These are phyloP conservation scores for Chironomus striatipennis DNA, from an alignment of 1,140 invertebrate species.

Conservation along the genomic window DNA sequence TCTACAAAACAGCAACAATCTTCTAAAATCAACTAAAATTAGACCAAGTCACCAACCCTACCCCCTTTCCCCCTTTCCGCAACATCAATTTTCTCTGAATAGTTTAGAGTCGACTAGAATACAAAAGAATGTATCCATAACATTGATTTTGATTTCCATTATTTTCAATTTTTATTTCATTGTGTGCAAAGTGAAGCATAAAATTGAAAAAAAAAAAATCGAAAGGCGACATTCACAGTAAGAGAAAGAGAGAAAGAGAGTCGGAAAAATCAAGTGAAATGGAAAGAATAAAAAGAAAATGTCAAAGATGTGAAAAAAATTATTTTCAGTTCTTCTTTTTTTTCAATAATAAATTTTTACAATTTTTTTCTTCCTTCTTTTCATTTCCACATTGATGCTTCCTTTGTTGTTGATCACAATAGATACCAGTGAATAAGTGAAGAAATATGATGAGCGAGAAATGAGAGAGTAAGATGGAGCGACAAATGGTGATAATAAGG, in stretches of 20 bases:
- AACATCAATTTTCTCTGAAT: too few relatives aligned
- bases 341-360: neutral
- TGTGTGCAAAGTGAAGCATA: slow-evolving; percentile 22
- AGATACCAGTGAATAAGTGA: too few relatives aligned
- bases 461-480: too few relatives aligned
- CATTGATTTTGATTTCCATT: slow-evolving; percentile 21
- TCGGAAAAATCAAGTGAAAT: neutral
- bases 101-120: too few relatives aligned
- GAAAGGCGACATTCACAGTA: neutral
- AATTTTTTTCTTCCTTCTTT: neutral
- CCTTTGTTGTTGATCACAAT: too few relatives aligned
- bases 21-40: too few relatives aligned
- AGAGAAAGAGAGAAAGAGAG: neutral
- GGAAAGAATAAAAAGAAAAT: neutral
- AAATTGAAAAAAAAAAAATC: slow-evolving; percentile 18
- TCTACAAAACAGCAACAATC: too few relatives aligned
- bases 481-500: too few relatives aligned
- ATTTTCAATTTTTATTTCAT: slow-evolving; percentile 19
- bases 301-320: neutral
- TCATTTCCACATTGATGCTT: neutral
- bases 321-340: neutral
- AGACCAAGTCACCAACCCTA: too few relatives aligned
- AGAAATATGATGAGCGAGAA: too few relatives aligned
- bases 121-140: slow-evolving; percentile 17
- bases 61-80: too few relatives aligned